Conservation (phyloP, 2,888 invertebrate species). For the Escarpia spicata region DNA sequence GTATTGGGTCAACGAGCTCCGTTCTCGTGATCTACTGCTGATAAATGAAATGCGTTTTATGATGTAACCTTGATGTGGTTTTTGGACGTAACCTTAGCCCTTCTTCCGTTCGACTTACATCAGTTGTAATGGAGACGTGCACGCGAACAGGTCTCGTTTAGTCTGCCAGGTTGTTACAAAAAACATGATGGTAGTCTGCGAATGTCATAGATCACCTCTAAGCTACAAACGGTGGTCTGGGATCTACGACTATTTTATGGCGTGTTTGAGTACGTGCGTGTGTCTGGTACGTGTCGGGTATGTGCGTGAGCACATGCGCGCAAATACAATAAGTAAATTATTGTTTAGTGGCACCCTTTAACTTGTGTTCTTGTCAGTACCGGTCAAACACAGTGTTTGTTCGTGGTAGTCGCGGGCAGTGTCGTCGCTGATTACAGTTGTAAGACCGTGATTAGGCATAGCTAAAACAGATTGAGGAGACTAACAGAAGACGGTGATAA, state of each 20-base stretch:
- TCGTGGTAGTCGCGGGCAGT: too few relatives aligned
- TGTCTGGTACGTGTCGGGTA: background rate
- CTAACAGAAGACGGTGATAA: too few relatives aligned
- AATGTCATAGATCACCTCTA: background rate
- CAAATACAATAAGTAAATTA: background rate
- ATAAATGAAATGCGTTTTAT: background rate
- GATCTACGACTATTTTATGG: background rate
- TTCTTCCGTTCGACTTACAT: background rate
- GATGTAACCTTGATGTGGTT: background rate
- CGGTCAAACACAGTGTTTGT: too few relatives aligned
- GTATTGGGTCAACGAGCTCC: too few relatives aligned
- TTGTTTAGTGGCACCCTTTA: background rate
- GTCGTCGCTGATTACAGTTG: too few relatives aligned
- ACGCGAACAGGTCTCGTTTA: background rate
- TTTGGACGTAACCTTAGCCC: background rate
- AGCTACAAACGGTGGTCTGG: background rate
- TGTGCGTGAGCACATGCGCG: background rate
- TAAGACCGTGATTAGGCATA: too few relatives aligned
- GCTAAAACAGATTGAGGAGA: too few relatives aligned
- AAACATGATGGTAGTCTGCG: background rate
- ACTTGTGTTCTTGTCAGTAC: background rate
- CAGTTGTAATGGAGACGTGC: background rate
- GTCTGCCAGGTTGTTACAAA: background rate
- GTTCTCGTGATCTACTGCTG: background rate
- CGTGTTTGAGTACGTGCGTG: background rate